phyloP scores from a whole-genome alignment of 2,113 vertebrate species.

The Mesembrinibis cayennensis region DNA sequence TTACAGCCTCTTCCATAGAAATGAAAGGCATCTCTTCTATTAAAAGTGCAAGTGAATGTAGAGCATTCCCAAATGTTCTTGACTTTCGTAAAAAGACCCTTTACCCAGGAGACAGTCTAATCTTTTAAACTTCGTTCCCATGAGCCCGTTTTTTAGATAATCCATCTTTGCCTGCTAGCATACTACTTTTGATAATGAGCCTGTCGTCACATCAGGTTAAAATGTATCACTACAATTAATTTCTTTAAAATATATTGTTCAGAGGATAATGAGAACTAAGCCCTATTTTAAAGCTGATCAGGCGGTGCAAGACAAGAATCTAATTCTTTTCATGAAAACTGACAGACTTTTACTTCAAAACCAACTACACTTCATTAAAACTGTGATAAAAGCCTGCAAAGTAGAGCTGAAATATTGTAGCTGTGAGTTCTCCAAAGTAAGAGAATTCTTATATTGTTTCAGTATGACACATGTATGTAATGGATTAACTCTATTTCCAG shows the following conservation, averaged over 20 bases:
- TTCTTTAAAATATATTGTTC: constrained; percentile 59
- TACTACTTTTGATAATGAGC: constrained; percentile 63
- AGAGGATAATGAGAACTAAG: constrained; percentile 61
- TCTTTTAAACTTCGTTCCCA: constrained; percentile 55
- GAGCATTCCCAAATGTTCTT: constrained; percentile 14
- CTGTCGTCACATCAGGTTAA: constrained; percentile 64
- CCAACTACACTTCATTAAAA: constrained; percentile 70
- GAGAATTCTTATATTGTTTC: constrained; percentile 59
- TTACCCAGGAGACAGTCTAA: constrained; percentile 26
- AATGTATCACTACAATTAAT: constrained; percentile 71
- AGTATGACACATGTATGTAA: constrained; percentile 53
- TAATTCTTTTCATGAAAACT: constrained; percentile 68
- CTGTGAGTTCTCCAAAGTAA: constrained; percentile 43
- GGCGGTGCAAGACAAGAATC: constrained; percentile 12
- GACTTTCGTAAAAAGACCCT: constrained; percentile 7
- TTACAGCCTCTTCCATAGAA: not conserved
- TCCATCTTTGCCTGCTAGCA: constrained; percentile 59
- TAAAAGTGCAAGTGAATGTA: not conserved
- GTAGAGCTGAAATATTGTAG: constrained; percentile 51
- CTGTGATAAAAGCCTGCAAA: constrained; percentile 57
- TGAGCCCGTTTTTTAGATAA: constrained; percentile 40
- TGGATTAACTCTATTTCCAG: constrained; percentile 58
- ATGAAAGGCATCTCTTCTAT: not conserved
- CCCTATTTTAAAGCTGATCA: constrained; percentile 53
- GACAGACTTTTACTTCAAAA: constrained; percentile 66